Percentiles rank a stretch among this genome's conserved stretches.
Evolutionary conservation across 2,888 invertebrate genomes (phyloP).

Genomic region (Drosophila barbarae): DNA sequence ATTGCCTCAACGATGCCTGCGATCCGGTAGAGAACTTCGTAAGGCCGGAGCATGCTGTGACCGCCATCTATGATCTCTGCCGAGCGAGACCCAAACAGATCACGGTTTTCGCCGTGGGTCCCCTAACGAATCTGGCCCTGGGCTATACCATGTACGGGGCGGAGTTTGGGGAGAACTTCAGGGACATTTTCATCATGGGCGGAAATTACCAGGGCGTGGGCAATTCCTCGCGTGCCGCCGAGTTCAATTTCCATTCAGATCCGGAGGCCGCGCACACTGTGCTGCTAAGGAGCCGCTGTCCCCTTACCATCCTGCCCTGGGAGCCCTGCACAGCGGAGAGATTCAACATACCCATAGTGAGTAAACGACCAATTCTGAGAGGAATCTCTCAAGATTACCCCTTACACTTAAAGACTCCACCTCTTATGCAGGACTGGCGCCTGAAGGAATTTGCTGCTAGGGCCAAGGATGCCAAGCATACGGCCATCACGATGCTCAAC

Average conservation of each 20-base stretch:
- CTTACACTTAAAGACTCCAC: not conserved
- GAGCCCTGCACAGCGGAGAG: conserved; percentile 82
- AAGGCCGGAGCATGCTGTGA: conserved; percentile 82
- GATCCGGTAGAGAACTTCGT: conserved; percentile 78
- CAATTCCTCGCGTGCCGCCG: conserved; percentile 83
- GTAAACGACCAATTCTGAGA: conserved; percentile 10
- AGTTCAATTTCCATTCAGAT: conserved; percentile 89
- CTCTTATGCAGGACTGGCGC: conserved; percentile 81
- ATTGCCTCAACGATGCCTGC: conserved; percentile 50
- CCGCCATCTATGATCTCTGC: conserved; percentile 83
- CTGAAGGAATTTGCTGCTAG: conserved; percentile 79
- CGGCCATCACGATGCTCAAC: conserved; percentile 80
- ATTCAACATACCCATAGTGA: conserved; percentile 74
- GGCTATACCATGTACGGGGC: conserved; percentile 85
- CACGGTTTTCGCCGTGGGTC: conserved; percentile 84
- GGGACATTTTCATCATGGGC: conserved; percentile 88
- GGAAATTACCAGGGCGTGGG: conserved; percentile 85
- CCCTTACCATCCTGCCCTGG: conserved; percentile 85
- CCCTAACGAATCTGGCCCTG: conserved; percentile 89
- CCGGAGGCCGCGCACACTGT: conserved; percentile 89
- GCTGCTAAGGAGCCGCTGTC: conserved; percentile 82
- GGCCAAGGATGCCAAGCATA: conserved; percentile 65
- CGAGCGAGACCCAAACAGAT: conserved; percentile 82
- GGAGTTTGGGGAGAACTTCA: conserved; percentile 83
- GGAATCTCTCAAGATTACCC: not conserved